Evolutionary conservation across 2,888 invertebrate genomes (phyloP).

Genomic region (Pocota personata): DNA sequence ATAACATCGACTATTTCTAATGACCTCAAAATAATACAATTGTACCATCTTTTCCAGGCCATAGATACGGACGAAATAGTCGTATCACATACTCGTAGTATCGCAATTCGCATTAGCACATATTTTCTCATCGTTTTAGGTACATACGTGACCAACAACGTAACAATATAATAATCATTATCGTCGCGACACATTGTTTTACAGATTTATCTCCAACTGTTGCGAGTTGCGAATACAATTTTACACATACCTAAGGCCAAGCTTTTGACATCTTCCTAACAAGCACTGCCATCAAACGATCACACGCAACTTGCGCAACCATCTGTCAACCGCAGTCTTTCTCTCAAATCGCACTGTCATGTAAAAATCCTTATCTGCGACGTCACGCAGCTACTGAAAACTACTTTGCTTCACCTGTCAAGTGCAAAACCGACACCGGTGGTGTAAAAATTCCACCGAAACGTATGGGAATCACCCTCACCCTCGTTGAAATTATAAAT

Average conservation of each 20-base stretch:
- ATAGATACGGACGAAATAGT: no score
- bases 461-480: constrained; percentile 8
- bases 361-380: background rate
- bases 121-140: no score
- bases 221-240: no score
- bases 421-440: background rate
- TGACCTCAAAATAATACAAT: no score
- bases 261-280: background rate
- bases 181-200: background rate
- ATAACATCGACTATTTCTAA: no score
- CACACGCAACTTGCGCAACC: constrained; percentile 31
- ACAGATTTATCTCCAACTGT: background rate
- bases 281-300: background rate
- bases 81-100: no score
- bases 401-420: constrained; percentile 28
- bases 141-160: no score
- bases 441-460: background rate
- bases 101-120: no score
- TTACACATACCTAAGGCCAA: background rate
- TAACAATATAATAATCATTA: no score
- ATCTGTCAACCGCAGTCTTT: background rate
- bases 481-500: constrained; percentile 13
- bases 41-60: no score
- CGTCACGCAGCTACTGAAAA: constrained; percentile 22
- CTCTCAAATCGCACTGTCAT: background rate